Conservation (phyloP, 2,888 invertebrate species). For the Pristionchus mayeri region DNA sequence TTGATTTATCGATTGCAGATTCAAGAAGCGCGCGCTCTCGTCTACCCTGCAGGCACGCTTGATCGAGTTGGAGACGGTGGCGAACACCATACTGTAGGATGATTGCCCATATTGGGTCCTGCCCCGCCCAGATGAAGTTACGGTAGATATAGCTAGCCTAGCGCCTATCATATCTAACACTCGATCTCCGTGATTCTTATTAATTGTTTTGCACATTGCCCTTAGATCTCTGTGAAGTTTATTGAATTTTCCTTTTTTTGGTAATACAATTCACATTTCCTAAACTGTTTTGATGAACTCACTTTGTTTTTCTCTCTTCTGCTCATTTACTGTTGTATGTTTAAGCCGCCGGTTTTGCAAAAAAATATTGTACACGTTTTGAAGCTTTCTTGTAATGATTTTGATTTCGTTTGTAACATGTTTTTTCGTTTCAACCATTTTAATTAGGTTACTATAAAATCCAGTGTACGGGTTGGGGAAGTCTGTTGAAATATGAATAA, state of each 20-base stretch:
- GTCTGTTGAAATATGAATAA: conserved; percentile 7
- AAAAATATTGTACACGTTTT: conserved; percentile 14
- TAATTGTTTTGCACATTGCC: neutral
- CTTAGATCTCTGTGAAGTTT: neutral
- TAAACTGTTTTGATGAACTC: no score
- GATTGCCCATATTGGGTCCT: no score
- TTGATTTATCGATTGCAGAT: conserved; percentile 28
- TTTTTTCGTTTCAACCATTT: neutral
- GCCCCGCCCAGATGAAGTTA: neutral
- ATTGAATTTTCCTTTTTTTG: no score
- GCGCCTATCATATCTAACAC: conserved; percentile 2
- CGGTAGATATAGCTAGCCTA: neutral
- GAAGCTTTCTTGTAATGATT: neutral
- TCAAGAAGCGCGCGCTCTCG: conserved; percentile 31
- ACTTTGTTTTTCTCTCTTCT: no score
- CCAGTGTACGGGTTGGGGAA: neutral
- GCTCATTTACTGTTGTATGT: neutral
- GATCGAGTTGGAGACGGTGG: neutral
- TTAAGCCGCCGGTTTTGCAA: neutral
- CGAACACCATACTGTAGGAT: neutral
- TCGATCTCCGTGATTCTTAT: neutral
- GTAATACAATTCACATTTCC: no score
- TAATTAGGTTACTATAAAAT: neutral
- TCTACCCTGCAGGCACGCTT: neutral
- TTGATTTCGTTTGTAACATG: no score